Base-by-base conservation (phyloP, 2,888 invertebrate genomes). In the Neria commutata region DNA sequence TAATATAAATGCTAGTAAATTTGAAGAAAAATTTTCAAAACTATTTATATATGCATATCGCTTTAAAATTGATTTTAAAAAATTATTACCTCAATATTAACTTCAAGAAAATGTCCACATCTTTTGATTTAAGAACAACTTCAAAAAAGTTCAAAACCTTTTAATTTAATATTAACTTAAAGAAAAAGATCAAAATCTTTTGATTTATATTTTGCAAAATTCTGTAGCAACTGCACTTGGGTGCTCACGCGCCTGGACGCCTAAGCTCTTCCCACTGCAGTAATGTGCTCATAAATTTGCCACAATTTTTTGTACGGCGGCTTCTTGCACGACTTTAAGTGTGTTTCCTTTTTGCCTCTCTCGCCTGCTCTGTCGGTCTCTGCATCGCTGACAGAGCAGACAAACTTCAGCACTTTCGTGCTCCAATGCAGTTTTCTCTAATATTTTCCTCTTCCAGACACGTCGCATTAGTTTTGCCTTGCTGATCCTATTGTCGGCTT, bases 261-360 rank as follows among this genome's bases (percentile, higher is more conserved):
- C 11, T 24, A 11, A n/a, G 16, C 47, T 23, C 24, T 24, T 8
- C 29, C 37, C 3, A 14, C 37, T 37, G 37, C 37, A 37, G n/a
- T 21, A 45, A 45, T 48, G 25, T 48, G n/a, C 48, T 48, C 48
- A 26, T 48, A 48, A 48, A 48, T 48, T 48, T 16, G n/a, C n/a
- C 29, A 48, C 26, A 48, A 48, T 29, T 48, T 48, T 29, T 16
- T 26, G n/a, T 4, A 14, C n/a, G 8, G 8, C n/a, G 37, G 4
- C n/a, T 14, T 37, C 11, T 14, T n/a, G 23, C 17, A 21, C 6
- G 21, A n/a, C 25, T 10, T 3, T 1, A 19, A 5, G 1, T 33
- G 10, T 34, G 1, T 37, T 37, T 14, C n/a, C 11, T 48, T 48
- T 48, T 48, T 26, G 3, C 4, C 25, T 48, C 5, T 34, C 21